Evolutionary conservation across 2,113 vertebrate species (phyloP).

Genomic region (Catharus minimus): DNA sequence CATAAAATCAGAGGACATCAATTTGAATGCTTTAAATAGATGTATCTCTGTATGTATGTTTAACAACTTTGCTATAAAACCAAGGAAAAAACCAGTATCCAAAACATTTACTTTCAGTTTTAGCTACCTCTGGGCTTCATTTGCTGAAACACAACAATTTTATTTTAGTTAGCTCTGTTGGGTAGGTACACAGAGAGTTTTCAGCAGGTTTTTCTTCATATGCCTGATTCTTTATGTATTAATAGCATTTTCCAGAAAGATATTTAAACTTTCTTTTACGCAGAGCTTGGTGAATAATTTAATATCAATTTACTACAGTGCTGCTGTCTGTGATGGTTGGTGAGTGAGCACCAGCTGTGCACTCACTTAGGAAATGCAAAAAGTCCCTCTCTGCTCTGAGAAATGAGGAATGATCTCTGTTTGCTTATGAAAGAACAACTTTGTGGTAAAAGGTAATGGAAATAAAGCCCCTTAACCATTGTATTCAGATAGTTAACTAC

Average conservation of each 20-base stretch:
- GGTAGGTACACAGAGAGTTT: neutral
- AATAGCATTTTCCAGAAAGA: constrained; percentile 4
- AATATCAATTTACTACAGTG: neutral
- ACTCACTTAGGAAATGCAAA: neutral
- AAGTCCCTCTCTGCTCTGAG: neutral
- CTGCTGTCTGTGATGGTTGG: neutral
- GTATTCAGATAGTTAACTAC: neutral
- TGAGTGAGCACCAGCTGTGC: neutral
- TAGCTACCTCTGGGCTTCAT: neutral
- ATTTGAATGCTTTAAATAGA: neutral
- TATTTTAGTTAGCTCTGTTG: neutral
- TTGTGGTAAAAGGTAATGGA: neutral
- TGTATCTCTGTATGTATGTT: neutral
- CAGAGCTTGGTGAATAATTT: neutral
- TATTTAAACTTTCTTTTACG: neutral
- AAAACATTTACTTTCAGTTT: neutral
- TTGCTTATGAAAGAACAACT: neutral
- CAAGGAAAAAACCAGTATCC: neutral
- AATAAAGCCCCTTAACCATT: neutral
- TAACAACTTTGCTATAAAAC: neutral
- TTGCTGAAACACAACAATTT: neutral
- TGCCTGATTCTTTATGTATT: neutral
- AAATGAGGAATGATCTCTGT: neutral
- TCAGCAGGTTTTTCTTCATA: neutral
- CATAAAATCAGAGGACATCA: neutral